Evolutionary conservation across 35 echinoderm and acorn worm species (phyloP).

Genomic region (Amphiura filiformis): DNA sequence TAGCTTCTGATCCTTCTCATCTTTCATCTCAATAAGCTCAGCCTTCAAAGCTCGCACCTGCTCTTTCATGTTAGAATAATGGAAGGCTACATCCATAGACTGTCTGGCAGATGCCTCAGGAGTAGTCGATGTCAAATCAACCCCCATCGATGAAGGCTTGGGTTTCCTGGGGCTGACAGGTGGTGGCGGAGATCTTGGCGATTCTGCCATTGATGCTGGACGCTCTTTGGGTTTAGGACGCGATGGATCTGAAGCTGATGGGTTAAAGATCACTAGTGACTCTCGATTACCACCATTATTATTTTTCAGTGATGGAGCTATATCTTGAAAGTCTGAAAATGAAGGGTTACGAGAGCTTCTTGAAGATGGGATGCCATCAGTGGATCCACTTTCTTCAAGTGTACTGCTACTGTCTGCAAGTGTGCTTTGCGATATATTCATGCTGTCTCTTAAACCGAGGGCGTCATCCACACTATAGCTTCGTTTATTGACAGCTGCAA

Average conservation of each 20-base stretch:
- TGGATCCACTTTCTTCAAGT: constrained; percentile 20
- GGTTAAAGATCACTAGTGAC: constrained; percentile 33
- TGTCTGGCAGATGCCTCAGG: constrained; percentile 41
- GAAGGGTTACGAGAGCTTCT: neutral
- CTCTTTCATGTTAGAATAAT: constrained; percentile 40
- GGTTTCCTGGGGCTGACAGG: neutral
- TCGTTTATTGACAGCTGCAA: constrained; percentile 28
- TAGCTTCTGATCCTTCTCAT: constrained; percentile 61
- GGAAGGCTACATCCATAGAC: neutral
- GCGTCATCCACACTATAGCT: constrained; percentile 51
- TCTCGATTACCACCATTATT: constrained; percentile 11
- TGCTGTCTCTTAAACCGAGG: constrained; percentile 23
- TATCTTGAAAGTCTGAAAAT: constrained; percentile 30
- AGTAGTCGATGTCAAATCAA: constrained; percentile 63
- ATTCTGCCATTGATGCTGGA: neutral
- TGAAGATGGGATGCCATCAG: neutral
- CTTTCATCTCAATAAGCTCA: constrained; percentile 66
- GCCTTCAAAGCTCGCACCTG: constrained; percentile 68
- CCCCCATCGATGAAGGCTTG: constrained; percentile 31
- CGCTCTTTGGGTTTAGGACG: neutral
- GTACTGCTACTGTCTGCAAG: constrained; percentile 24
- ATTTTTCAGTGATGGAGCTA: neutral
- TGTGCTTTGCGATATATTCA: neutral
- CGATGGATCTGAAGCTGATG: neutral
- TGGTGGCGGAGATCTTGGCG: neutral